These are phyloP conservation scores for Caenorhabditis briggsae DNA, from an alignment of 1,140 invertebrate genomes.

Conservation along the genomic window DNA sequence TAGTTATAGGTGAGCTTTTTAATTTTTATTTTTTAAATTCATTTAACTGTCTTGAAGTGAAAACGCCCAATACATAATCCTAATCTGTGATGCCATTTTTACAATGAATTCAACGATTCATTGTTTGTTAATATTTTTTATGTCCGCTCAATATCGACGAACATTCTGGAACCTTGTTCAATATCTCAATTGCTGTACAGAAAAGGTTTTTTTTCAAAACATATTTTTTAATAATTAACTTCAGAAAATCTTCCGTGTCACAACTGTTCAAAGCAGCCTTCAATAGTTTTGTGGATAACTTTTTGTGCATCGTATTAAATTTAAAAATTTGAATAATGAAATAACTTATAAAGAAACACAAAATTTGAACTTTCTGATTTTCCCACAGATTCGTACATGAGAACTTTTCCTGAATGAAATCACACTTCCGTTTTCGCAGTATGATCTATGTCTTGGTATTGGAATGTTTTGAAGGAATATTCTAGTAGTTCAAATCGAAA, in stretches of 20 bases:
- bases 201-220: neutral
- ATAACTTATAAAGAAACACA: too few relatives aligned
- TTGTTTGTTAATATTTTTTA: neutral
- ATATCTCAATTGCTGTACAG: neutral
- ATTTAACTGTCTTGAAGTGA: neutral
- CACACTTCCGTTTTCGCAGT: too few relatives aligned
- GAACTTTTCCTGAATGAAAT: too few relatives aligned
- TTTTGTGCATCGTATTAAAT: neutral
- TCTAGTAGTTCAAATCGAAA: too few relatives aligned
- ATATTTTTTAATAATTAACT: neutral
- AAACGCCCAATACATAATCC: neutral
- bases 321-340: neutral
- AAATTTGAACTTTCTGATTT: too few relatives aligned
- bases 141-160: slow-evolving; percentile 17
- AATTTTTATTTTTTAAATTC: neutral
- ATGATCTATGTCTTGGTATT: too few relatives aligned
- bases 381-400: too few relatives aligned
- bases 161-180: neutral
- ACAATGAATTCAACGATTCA: neutral
- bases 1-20: neutral
- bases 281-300: too few relatives aligned
- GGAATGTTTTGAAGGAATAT: too few relatives aligned
- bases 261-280: neutral
- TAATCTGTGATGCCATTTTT: neutral
- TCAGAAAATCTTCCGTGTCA: neutral